Evolutionary conservation across 53 echinoderm and acorn worm genomes (phyloP), one percentile per base, ranked within the genome.

Genomic region (Arbacia lixula): DNA sequence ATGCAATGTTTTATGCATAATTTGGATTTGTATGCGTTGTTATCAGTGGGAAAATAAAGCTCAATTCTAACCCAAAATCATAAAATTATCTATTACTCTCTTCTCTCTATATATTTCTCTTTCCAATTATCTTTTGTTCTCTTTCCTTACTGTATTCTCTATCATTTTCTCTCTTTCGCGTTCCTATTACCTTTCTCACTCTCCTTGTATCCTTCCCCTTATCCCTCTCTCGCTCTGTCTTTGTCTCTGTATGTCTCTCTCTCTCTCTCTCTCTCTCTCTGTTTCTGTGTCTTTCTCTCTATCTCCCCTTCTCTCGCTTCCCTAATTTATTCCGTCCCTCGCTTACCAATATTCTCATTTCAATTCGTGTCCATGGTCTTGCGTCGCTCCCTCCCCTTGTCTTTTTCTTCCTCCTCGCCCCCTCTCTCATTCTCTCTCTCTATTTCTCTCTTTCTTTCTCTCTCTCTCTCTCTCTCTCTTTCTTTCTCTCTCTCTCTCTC

Each of bases 121-220:
- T 12, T 25, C 35, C 30, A 60, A 6, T 8, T 31, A 2, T 28
- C 37, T 27, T 8, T 42, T 35, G 41, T 25, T 25, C 35, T 51
- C 12, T 27, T 53, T 34, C 50, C 25, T 5, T 38, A 69, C 31
- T 64, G 63, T 42, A 46, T 37, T 76, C 83, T 68, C 52, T 31
- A 6, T 40, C 36, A 33, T 54, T 69, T 36, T 40, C 27, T 74
- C 88, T 31, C 41, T 21, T 3, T 38, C 20, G 3, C 81, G 61
- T 78, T 69, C 40, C 14, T n/a, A 6, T 19, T 46, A 57, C 30
- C 33, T 11, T 51, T 72, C 30, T 38, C 53, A 16, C 11, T 39
- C 28, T 46, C 36, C 61, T 24, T 46, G 21, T 46, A 20, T 22
- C 19, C 25, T 24, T 52, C 60, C 12, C 52, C 26, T 5, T 34